Conservation (phyloP, 2,888 invertebrate species). For the Euplagia quadripunctaria region DNA sequence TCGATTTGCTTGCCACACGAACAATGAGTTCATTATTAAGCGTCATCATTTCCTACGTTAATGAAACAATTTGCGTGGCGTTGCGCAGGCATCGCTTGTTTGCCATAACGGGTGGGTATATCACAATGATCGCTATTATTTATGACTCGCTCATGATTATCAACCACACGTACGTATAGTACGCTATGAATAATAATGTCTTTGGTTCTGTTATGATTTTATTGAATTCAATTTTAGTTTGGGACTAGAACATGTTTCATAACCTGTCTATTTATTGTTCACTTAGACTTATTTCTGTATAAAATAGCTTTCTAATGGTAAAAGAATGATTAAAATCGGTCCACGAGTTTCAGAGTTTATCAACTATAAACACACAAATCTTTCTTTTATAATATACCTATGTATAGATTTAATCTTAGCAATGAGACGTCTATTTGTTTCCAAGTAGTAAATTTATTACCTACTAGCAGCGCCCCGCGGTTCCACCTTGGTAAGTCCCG, state of each 20-base stretch:
- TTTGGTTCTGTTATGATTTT: conserved; percentile 10
- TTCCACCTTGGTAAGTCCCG: no score
- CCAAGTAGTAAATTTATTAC: no score
- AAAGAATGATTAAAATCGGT: no score
- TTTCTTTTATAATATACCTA: no score
- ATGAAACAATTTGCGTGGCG: conserved; percentile 51
- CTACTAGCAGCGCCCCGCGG: no score
- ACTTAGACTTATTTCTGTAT: no score
- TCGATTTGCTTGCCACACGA: conserved; percentile 8
- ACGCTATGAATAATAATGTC: conserved; percentile 55
- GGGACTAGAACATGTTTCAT: no score
- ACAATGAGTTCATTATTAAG: conserved; percentile 40
- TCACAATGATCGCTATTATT: conserved; percentile 54
- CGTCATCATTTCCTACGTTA: conserved; percentile 41
- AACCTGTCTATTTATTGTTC: neutral
- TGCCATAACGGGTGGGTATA: conserved; percentile 55
- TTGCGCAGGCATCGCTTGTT: conserved; percentile 49
- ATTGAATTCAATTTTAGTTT: conserved; percentile 29
- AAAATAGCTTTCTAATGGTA: no score
- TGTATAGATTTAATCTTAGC: no score
- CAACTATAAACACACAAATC: no score
- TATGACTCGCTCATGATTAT: conserved; percentile 48
- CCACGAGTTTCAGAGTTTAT: no score
- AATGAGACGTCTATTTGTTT: no score
- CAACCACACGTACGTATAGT: conserved; percentile 46